Evolutionary conservation across 2,797 vertebrate genomes (phyloP), one percentile per base, ranked within the genome.

Genomic region (Lateolabrax maculatus): DNA sequence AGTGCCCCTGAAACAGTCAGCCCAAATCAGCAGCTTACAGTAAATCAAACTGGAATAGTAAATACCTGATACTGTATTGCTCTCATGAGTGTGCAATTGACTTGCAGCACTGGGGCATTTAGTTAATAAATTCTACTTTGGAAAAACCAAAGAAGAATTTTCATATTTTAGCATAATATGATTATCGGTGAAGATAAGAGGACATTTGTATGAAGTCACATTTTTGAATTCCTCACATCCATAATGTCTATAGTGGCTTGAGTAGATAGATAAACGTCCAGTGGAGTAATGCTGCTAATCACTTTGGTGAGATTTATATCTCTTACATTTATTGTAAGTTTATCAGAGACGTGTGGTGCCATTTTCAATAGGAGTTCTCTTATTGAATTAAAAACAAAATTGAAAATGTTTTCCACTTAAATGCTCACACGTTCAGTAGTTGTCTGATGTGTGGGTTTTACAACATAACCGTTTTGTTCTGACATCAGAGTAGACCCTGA

Each of bases 1-100:
- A n/a, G n/a, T n/a, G n/a, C n/a, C n/a, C n/a, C n/a, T n/a, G n/a
- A n/a, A 75, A 52, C 66, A 68, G 34, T 66, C 52, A 69, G 68
- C 67, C 63, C 27, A 57, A 81, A 80, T 74, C 60, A 81, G 71
- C 72, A 69, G 79, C 85, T 78, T 81, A 77, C 78, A 84, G 65
- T 56, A 48, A 78, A 73, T 79, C 51, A 78, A 62, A 51, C 46
- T 36, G n/a, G 34, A 71, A 60, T 66, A 52, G 66, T 65, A 68
- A 69, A 63, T 25, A 44, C 29, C 21, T 39, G 19, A 6, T 41
- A 25, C 23, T 37, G 11, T 19, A n/a, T 66, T 58, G 64, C 55
- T 60, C 34, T 75, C 10, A 18, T 43, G 34, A 46, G 39, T 46
- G 41, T 31, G n/a, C n/a, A 36, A 49, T 65, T 7, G 27, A 55